A percentile compares a stretch with the other conserved stretches of the same genome.
Conservation (phyloP, 2,797 vertebrate genomes). For the Danio choprae region DNA sequence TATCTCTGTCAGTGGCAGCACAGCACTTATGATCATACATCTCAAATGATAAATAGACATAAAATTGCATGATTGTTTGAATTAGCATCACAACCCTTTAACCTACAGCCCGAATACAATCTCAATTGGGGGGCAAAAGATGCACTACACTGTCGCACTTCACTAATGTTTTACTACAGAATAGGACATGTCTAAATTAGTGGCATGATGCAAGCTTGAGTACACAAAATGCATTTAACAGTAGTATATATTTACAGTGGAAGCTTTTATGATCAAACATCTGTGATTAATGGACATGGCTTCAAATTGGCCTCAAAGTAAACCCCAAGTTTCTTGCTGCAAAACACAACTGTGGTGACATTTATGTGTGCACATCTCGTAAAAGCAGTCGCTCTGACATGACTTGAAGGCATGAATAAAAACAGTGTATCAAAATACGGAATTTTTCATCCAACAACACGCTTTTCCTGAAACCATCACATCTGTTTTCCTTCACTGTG, state of each 20-base stretch:
- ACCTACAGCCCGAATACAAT: too few species aligned
- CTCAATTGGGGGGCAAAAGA: background rate
- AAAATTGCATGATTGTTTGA: too few species aligned
- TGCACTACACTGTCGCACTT: background rate
- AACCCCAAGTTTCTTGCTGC: conserved; percentile 7
- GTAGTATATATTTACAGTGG: background rate
- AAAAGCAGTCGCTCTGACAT: conserved; percentile 23
- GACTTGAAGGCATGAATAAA: conserved; percentile 1
- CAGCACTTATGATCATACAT: too few species aligned
- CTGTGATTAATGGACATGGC: conserved; percentile 1
- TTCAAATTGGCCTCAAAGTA: background rate
- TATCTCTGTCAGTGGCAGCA: too few species aligned
- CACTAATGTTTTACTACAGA: background rate
- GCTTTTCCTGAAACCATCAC: background rate
- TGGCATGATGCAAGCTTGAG: background rate
- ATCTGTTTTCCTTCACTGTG: background rate
- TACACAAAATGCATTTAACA: background rate
- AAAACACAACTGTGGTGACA: conserved; percentile 20
- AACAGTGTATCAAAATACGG: conserved; percentile 13
- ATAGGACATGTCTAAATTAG: background rate
- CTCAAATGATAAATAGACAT: too few species aligned
- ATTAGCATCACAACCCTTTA: too few species aligned
- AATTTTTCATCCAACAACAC: background rate
- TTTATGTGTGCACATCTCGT: background rate
- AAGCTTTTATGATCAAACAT: background rate